These are phyloP conservation scores for Chymomyza fuscimana DNA, from an alignment of 2,888 invertebrate species.

Conservation along the genomic window DNA sequence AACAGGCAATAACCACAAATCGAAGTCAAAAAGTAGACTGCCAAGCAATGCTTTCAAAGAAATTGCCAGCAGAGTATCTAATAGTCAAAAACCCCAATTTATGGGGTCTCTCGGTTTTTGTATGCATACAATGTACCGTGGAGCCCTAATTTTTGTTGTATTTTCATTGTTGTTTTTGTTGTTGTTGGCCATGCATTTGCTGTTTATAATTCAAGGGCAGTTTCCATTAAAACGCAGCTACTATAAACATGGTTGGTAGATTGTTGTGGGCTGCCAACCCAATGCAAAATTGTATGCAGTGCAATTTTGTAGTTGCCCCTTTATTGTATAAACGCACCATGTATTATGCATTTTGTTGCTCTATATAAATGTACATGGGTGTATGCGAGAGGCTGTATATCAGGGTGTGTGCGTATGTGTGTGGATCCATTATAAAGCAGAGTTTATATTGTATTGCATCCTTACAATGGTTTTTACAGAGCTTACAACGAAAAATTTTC, in stretches of 20 bases:
- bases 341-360: neutral
- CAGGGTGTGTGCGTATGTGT: slow-evolving; percentile 6
- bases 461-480: slow-evolving; percentile 25
- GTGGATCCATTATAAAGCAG: slow-evolving; percentile 51
- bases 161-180: neutral
- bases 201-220: slow-evolving; percentile 36
- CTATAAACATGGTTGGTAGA: slow-evolving; percentile 23
- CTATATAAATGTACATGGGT: slow-evolving; percentile 13
- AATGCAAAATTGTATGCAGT: slow-evolving; percentile 38
- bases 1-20: neutral
- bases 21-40: neutral
- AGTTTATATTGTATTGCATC: slow-evolving; percentile 38
- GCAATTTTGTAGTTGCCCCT: slow-evolving; percentile 41
- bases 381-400: neutral
- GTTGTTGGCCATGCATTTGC: slow-evolving; percentile 28
- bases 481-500: slow-evolving; percentile 52
- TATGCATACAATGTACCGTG: slow-evolving; percentile 49
- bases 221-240: slow-evolving; percentile 21
- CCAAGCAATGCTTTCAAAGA: neutral
- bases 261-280: slow-evolving; percentile 63
- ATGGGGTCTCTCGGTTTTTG: slow-evolving; percentile 13
- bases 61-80: neutral
- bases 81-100: neutral
- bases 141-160: neutral
- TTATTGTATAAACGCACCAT: slow-evolving; percentile 23